Evolutionary conservation across 1,140 invertebrate genomes (phyloP), one percentile per base, ranked within the genome.

Genomic region (Pogonomyrmex barbatus): DNA sequence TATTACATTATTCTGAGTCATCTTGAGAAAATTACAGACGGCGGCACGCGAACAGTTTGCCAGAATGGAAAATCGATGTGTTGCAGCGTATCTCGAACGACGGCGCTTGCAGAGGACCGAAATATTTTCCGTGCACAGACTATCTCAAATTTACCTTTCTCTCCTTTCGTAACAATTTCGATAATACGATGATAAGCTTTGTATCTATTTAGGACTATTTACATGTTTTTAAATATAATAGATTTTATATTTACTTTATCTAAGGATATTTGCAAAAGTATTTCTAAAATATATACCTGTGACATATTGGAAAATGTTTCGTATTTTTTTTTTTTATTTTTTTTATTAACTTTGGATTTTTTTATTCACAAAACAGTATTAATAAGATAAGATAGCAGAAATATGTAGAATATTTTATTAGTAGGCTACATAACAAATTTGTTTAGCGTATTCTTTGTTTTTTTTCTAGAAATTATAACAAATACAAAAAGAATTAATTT

Each of bases 31-130:
- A 90, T 91, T 91, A 91, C 85, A 88, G 88, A 87, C 73, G 70
- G 24, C 65, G 50, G n/a, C 68, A 47, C 56, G 85, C 63, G 87
- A 65, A 90, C 85, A 82, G 87, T 90, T 81, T 88, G 88, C 89
- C 81, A 87, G 88, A 91, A 87, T 90, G 85, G 86, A 89, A 91
- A 91, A 91, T 92, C 91, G 91, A 92, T 92, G 76, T 89, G 86
- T 88, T 85, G 86, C 63, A 82, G 67, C 56, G 73, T 81, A 63
- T 89, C 88, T 85, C 52, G 56, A 82, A 79, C 54, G 45, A 12
- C 68, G 39, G 36, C 76, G 65, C 71, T 63, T 45, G 71, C 50
- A 50, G 45, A 17, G 52, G 67, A 39, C 30, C 33, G 47, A 60
- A 62, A 58, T 52, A 88, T 50, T 81, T 56, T 62, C 30, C 42